Base-by-base conservation (phyloP, 2,797 vertebrate genomes). In the Cyclura pinguis region DNA sequence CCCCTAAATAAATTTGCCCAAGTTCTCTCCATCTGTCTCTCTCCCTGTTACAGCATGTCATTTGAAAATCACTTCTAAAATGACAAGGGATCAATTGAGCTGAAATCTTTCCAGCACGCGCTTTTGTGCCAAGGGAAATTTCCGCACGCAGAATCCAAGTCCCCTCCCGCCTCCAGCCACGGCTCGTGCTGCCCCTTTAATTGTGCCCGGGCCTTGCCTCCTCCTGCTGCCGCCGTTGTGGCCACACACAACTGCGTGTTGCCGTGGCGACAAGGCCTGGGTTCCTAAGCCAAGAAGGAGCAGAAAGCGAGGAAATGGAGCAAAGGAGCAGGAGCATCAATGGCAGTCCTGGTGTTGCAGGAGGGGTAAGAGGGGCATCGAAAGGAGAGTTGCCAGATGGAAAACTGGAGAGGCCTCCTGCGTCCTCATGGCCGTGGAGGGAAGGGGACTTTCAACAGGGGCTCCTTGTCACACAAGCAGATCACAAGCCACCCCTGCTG, bases 171-270 rank as follows among this genome's bases (percentile, higher is more conserved):
- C 4, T 20, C 29, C 29, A 6, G 50, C 6, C 77, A 4, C 14
- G 29, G 74, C 74, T 42, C 0, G 3, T 12, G 83, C 83, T 89
- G 95, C 13, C 95, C 93, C 12, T 96, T 96, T 86, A 94, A 95
- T 77, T 96, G 95, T 35, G 93, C 91, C 89, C 94, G 90, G 91
- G 95, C 95, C 22, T 92, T 93, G 95, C 84, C 95, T 69, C 24
- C 5, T 64, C 22, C 24, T 10, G 2, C 29, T 32, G 27, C 10
- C 0, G 67, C 67, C 3, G 50, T 91, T 96, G 95, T 90, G 93
- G 96, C 69, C 94, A 69, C 67, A 69, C 67, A 95, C 82, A 95
- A 95, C 88, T 93, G 24, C 96, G 88, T 4, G 83, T 80, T 67
- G 74, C 83, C 74, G 38, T 57, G 59, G 74, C 74, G 42, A 85